Evolutionary conservation across 2,113 vertebrate species (phyloP), one percentile per base, ranked within the genome.

Genomic region (Saccopteryx leptura): DNA sequence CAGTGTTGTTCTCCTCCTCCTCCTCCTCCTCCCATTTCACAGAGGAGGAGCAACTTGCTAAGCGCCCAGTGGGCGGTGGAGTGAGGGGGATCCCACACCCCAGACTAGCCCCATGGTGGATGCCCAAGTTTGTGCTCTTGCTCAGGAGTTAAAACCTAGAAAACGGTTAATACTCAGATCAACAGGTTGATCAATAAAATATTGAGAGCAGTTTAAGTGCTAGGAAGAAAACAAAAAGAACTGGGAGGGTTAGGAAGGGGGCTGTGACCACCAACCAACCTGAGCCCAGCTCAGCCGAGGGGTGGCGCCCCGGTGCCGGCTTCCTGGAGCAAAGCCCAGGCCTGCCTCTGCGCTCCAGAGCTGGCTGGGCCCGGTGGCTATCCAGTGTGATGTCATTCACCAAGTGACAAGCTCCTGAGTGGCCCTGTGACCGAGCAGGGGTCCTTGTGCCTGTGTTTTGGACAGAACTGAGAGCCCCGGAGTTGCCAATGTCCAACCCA

Each of bases 241-340:
- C 74, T 11, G 33, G 33, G 31, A 5, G 28, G 31, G 14, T 15
- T 0, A 31, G 21, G 14, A 1, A 10, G 18, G 23, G n/a, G 33
- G 56, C 56, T 21, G 48, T 4, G 90, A 14, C 56, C 24, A 1
- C 24, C 1, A 4, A 1, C 15, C 7, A 4, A 2, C 15, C 7
- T 13, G 48, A 31, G 78, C 24, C 58, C 10, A 0, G 0, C 54
- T 9, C 21, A 7, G 46, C 4, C 0, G 0, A 14, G 26, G n/a
- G 50, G 28, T 31, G 48, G 48, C 17, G 6, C 33, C 2, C 2
- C 0, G 9, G 75, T 2, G 50, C 58, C 1, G 1, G 12, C 7
- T 33, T 3, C 48, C 12, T 24, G 23, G 18, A 72, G 68, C 74
- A 31, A 17, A 26, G 84, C 61, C 56, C 39, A 39, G 39, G 39